These are phyloP conservation scores for Agriopis leucophaearia DNA, from an alignment of 2,888 invertebrate genomes.

Conservation along the genomic window DNA sequence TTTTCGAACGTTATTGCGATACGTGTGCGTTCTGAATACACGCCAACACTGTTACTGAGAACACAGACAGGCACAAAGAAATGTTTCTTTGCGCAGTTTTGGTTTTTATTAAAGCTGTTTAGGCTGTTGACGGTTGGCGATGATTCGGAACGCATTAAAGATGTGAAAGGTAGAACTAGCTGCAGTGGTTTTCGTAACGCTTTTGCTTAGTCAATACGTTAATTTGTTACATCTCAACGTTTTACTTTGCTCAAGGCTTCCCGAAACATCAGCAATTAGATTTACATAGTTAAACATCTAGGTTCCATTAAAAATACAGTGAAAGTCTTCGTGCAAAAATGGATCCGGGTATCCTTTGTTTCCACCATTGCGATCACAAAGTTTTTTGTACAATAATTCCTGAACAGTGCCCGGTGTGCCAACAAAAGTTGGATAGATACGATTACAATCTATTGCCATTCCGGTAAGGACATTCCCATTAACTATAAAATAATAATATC, in stretches of 20 bases:
- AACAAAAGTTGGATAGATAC: constrained; percentile 82
- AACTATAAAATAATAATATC: background rate
- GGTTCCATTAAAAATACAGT: constrained; percentile 65
- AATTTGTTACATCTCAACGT: constrained; percentile 51
- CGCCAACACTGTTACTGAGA: too few relatives aligned
- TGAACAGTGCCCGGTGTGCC: constrained; percentile 92
- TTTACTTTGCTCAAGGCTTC: constrained; percentile 54
- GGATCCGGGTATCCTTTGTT: constrained; percentile 95
- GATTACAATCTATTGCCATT: constrained; percentile 92
- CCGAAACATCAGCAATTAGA: constrained; percentile 43
- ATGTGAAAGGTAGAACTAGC: constrained; percentile 69
- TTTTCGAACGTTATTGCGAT: constrained; percentile 34
- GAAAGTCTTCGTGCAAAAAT: constrained; percentile 68
- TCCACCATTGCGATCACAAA: constrained; percentile 94
- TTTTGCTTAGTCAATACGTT: constrained; percentile 65
- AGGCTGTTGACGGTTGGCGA: too few relatives aligned
- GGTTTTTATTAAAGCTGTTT: too few relatives aligned
- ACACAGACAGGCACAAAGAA: too few relatives aligned
- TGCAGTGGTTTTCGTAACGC: constrained; percentile 60
- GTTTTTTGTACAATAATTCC: constrained; percentile 94
- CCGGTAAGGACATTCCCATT: constrained; percentile 78
- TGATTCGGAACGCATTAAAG: constrained; percentile 18
- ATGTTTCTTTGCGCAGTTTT: too few relatives aligned
- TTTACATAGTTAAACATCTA: constrained; percentile 44
- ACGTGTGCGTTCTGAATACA: too few relatives aligned